A percentile compares a stretch with the other conserved stretches of the same genome.
These are phyloP conservation scores for Empidonax traillii DNA, from an alignment of 2,113 vertebrate genomes.

Conservation along the genomic window DNA sequence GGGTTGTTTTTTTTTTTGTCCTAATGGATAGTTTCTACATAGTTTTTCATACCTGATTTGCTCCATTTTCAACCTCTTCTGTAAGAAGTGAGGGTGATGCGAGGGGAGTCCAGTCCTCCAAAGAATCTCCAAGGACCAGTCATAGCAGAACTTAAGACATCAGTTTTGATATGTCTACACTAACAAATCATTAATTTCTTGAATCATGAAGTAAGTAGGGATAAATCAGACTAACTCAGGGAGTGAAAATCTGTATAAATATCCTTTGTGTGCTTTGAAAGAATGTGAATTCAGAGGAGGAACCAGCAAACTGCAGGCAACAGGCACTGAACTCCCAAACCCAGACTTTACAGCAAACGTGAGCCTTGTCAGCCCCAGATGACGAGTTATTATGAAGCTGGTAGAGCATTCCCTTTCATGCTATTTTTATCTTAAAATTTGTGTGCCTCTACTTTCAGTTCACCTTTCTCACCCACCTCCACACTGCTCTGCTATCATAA, in stretches of 20 bases:
- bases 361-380: not conserved
- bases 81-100: not conserved
- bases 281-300: not conserved
- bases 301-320: not conserved
- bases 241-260: not conserved
- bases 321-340: not conserved
- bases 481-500: not conserved
- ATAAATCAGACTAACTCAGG: not conserved
- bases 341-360: fast-evolving
- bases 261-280: not conserved
- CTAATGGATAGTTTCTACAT: not conserved
- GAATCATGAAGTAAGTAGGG: not conserved
- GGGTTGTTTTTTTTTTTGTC: not conserved
- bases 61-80: not conserved
- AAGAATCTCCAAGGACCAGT: not conserved
- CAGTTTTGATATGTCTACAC: not conserved
- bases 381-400: not conserved
- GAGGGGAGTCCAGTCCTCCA: not conserved
- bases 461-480: not conserved
- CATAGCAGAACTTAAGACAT: not conserved
- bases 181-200: not conserved
- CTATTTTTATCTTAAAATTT: not conserved
- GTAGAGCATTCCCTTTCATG: not conserved
- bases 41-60: not conserved
- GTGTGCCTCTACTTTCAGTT: not conserved